phyloP scores from a whole-genome alignment of 2,113 vertebrate genomes.

The Herpetotheres cachinnans region DNA sequence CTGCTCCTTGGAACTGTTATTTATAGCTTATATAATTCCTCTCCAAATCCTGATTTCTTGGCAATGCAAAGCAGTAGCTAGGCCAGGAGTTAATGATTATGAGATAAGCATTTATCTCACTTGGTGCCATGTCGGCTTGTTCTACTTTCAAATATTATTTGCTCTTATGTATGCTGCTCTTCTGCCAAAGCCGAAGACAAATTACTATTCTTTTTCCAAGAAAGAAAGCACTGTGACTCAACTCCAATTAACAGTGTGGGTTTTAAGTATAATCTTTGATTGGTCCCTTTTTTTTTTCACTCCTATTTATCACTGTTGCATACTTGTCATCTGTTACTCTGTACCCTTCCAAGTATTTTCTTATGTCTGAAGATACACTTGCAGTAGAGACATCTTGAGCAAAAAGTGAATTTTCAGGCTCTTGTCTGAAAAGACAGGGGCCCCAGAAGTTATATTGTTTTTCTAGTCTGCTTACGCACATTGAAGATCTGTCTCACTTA shows the following conservation, averaged over 20 bases:
- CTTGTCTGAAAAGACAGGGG: background rate
- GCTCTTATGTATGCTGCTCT: conserved; percentile 33
- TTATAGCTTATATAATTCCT: conserved; percentile 18
- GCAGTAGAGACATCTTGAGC: background rate
- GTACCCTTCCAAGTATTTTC: background rate
- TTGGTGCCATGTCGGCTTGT: conserved; percentile 54
- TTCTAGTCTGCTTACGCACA: background rate
- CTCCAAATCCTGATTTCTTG: conserved; percentile 20
- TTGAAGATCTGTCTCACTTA: background rate
- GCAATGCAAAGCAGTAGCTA: background rate
- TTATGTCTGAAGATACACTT: background rate
- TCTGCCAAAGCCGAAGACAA: conserved; percentile 41
- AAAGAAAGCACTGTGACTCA: background rate
- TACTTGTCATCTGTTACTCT: background rate
- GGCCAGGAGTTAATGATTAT: conserved; percentile 67
- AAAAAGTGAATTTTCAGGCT: background rate
- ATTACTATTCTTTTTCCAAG: conserved; percentile 1
- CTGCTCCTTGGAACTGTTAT: background rate
- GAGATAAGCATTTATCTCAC: conserved; percentile 67
- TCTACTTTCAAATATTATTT: conserved; percentile 51
- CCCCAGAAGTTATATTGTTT: background rate
- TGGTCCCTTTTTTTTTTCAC: background rate
- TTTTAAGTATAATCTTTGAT: conserved; percentile 8
- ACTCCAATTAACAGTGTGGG: conserved; percentile 28
- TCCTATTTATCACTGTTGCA: background rate